Evolutionary conservation across 2,113 vertebrate species (phyloP), one percentile per base, ranked within the genome.

Genomic region (Erpornis zantholeuca): DNA sequence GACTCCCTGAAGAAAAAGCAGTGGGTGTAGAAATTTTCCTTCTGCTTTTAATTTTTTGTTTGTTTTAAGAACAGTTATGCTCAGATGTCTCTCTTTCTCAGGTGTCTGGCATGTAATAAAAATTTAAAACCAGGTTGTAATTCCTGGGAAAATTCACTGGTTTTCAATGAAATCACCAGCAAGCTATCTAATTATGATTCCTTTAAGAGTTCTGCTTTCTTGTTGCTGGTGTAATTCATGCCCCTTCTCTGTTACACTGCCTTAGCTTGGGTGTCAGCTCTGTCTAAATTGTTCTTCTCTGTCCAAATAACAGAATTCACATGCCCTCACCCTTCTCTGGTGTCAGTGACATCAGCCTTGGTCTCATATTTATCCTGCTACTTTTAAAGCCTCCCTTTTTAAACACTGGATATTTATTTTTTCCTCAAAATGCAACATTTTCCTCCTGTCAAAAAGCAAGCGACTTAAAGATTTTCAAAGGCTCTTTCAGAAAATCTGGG

Each of bases 401-500:
- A 77, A 65, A 47, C 68, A 50, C 1, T 4, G 35, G 61, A 1
- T 49, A 38, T 94, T 79, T 93, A 49, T 90, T 94, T 95, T 95
- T 91, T 59, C 29, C 79, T 95, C 69, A 59, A 76, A 90, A 83
- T 10, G 6, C n/a, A 89, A 22, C 77, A 15, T 93, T 86, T 82
- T 73, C 50, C 27, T 66, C 53, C 77, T 82, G 49, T 92, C 52
- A 75, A 82, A 79, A 97, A 93, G 94, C 86, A 89, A 94, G 93
- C 1, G 15, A 92, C 96, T 96, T 97, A 69, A 95, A 88, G 85
- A 93, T 97, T 97, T 97, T 97, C 97, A 96, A 96, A 97, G 96
- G 53, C 84, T 91, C 86, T 96, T 97, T 96, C 94, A 95, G 96
- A 96, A 96, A 96, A 93, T 86, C 95, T 90, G 85, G 87, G 97